Base-by-base conservation (phyloP, 2,888 invertebrate genomes). In the Sceliomorpha sp. region DNA sequence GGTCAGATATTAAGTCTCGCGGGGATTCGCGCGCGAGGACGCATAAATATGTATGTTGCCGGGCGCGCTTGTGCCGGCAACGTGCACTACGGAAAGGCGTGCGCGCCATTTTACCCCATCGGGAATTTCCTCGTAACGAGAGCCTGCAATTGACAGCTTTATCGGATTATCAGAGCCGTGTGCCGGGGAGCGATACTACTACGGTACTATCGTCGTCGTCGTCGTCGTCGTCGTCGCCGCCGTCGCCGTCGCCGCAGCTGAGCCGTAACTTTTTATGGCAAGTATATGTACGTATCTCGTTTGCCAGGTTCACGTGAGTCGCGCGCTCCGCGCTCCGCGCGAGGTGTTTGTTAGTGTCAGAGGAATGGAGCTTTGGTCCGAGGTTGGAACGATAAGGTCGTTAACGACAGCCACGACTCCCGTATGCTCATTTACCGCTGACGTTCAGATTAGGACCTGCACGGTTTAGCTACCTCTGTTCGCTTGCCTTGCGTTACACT, bases 1-100 rank as follows among this genome's bases (percentile, higher is more conserved):
- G 80, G 78, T 77, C 80, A 74, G 77, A 78, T 79, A 79, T 83
- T 80, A 83, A 83, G 79, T 82, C 70, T 76, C 69, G 76, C 74
- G 73, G 70, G 80, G 75, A 79, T 77, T 78, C 76, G 70, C 64
- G 29, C 17, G 32, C 15, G 20, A 26, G 36, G 50, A 53, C 44
- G 6, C 37, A 53, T 51, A 48, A 40, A 58, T 50, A 60, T 34
- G 14, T 48, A 45, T 44, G 15, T 15, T 9, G 37, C 17, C 13
- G 1, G 10, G 1, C 13, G 34, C 10, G 7, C 10, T 13, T n/a
- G n/a, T n/a, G n/a, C 34, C 10, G 6, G 13, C 34, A 34, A 13
- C 13, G 34, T 34, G n/a, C 4, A 9, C n/a, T 10, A 34, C 15
- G 37, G 5, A 29, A 14, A 2, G 5, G 15, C 31, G 40, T 39